Base-by-base conservation (phyloP, 2,797 vertebrate genomes). In the Hyperoplus immaculatus region DNA sequence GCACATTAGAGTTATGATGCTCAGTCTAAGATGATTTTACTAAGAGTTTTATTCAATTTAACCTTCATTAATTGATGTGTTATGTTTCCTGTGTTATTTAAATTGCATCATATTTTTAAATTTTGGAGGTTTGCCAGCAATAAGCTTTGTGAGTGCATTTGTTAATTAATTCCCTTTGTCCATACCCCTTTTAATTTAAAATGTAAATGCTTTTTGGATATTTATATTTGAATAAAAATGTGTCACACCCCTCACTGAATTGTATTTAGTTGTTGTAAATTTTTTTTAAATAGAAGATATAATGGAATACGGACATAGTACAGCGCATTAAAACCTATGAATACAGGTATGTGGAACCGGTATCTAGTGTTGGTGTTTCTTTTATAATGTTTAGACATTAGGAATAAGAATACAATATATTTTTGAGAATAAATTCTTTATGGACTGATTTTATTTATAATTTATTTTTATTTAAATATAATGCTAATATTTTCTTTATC, bases 151-250 rank as follows among this genome's bases (percentile, higher is more conserved):
- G 50, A 9, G 51, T 57, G 39, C n/a, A 36, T 63, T 53, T 39
- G n/a, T 56, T 16, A 62, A 29, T 21, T 47, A 6, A 39, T 18
- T 58, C 15, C 12, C 57, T 56, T 58, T 69, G 21, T 69, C 41
- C 4, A 4, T n/a, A 2, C 3, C 3, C 10, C 42, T 63, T 62
- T 45, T 36, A 39, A 14, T 49, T 51, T 69, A 1, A 43, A n/a
- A 54, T 68, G 62, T 47, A 3, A 55, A 62, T 51, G 18, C n/a
- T 67, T 6, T 8, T 45, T 61, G 61, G 14, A 62, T 62, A 2
- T n/a, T n/a, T 75, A 55, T 71, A 62, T 78, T 78, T 67, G 2
- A 68, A 68, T 78, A 72, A 67, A 69, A 63, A 45, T 6, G 15
- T 43, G 11, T 59, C 18, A 16, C 41, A 36, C 29, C 6, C 8